phyloP scores from a whole-genome alignment of 2,797 vertebrate species.

The Potorous gilbertii region DNA sequence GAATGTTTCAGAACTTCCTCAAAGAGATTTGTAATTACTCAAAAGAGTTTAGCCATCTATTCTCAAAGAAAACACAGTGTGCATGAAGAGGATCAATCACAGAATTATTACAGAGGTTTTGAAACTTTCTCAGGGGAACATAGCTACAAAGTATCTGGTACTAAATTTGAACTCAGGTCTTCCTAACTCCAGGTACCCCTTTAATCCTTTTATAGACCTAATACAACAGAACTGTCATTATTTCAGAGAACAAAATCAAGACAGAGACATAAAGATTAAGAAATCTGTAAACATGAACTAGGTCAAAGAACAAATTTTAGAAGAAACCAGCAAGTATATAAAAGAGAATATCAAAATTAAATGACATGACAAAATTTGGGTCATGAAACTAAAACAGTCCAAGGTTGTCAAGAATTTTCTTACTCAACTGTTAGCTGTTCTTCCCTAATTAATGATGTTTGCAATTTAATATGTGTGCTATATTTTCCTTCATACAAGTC shows the following conservation, averaged over 20 bases:
- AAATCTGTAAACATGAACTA: background rate
- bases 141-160: background rate
- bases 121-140: background rate
- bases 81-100: background rate
- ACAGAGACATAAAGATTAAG: background rate
- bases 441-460: background rate
- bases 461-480: background rate
- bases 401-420: background rate
- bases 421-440: background rate
- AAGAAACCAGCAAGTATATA: background rate
- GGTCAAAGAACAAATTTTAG: background rate
- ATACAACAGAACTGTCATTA: background rate
- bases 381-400: background rate
- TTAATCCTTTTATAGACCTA: background rate
- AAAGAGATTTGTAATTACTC: background rate
- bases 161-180: background rate
- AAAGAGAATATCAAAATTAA: background rate
- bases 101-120: background rate
- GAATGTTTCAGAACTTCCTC: background rate
- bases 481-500: background rate
- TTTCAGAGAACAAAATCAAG: background rate
- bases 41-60: background rate
- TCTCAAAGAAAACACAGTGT: background rate
- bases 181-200: background rate
- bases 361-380: background rate